Evolutionary conservation across 2,113 vertebrate species (phyloP).

Genomic region (Aspidoscelis tigris): DNA sequence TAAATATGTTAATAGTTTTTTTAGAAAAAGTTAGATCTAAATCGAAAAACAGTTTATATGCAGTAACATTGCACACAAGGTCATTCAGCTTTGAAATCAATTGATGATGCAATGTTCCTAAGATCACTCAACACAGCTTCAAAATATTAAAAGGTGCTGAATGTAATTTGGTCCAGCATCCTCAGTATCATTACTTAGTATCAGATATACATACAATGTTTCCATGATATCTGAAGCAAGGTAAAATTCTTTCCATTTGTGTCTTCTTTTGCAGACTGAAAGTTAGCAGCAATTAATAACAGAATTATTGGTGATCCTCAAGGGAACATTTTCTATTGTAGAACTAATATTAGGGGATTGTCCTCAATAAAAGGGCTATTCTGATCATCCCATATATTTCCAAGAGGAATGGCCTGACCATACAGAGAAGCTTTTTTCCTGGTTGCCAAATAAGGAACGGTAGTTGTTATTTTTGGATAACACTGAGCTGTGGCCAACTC

Average conservation of each 20-base stretch:
- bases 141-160: background rate
- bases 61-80: background rate
- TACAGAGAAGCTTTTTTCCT: background rate
- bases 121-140: conserved; percentile 1
- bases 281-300: background rate
- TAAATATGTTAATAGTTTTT: no score
- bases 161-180: background rate
- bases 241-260: background rate
- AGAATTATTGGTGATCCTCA: background rate
- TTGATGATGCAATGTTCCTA: background rate
- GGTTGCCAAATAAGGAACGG: background rate
- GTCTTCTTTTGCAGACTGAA: background rate
- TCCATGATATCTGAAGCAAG: background rate
- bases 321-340: background rate
- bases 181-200: background rate
- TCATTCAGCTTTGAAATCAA: conserved; percentile 4
- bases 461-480: no score
- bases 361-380: background rate
- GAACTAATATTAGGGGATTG: background rate
- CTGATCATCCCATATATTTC: background rate
- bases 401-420: no score
- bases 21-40: conserved; percentile 10
- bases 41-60: conserved; percentile 7
- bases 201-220: background rate
- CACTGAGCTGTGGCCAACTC: no score